Percentiles rank a stretch among this genome's conserved stretches.
Evolutionary conservation across 1,140 invertebrate species (phyloP).

Genomic region (Dendroctonus valens): DNA sequence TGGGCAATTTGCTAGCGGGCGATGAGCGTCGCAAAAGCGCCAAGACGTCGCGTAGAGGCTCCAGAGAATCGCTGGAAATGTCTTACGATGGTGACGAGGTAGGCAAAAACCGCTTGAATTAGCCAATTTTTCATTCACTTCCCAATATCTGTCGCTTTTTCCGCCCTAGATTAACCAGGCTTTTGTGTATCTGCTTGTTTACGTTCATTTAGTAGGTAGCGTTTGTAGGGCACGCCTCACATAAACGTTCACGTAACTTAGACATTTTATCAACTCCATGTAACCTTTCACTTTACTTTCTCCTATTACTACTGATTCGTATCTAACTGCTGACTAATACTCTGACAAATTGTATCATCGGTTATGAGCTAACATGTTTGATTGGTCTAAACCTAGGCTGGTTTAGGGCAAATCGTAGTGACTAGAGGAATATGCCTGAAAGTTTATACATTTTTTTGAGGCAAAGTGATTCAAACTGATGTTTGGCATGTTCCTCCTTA

Average conservation of each 20-base stretch:
- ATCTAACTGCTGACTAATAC: neutral
- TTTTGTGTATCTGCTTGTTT: neutral
- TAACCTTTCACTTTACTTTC: slow-evolving; percentile 3
- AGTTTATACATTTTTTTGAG: too few species aligned
- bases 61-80: slow-evolving; percentile 63
- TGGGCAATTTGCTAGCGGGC: slow-evolving; percentile 65
- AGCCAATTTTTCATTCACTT: neutral
- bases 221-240: slow-evolving; percentile 5
- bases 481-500: too few species aligned
- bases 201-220: slow-evolving; percentile 6
- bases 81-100: slow-evolving; percentile 64
- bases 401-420: too few species aligned
- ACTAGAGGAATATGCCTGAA: too few species aligned
- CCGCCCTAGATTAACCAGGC: neutral
- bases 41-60: slow-evolving; percentile 55
- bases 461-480: too few species aligned
- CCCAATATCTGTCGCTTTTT: neutral
- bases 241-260: slow-evolving; percentile 17
- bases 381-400: too few species aligned
- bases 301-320: slow-evolving; percentile 1
- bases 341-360: slow-evolving; percentile 19
- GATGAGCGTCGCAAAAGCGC: slow-evolving; percentile 50
- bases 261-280: slow-evolving; percentile 35
- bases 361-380: neutral
- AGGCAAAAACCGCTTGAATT: slow-evolving; percentile 44